phyloP scores from a whole-genome alignment of 30 jellyfish, hydroid and myxozoan genomes.

The Morbakka virulenta region DNA sequence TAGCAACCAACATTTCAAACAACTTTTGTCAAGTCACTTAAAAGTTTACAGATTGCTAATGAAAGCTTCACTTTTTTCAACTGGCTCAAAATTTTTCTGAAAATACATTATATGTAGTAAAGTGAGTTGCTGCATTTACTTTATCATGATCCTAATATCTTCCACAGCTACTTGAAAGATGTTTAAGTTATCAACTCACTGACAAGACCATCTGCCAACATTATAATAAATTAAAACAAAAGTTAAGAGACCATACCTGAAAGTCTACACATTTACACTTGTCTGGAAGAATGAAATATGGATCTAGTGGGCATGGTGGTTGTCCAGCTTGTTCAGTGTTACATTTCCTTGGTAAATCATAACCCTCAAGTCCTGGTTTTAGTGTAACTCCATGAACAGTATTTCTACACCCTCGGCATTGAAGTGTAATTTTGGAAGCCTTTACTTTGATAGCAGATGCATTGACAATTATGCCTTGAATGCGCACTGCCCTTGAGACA shows the following conservation, averaged over 20 bases:
- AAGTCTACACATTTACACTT: conserved; percentile 98
- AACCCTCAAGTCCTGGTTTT: conserved; percentile 97
- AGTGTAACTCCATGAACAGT: conserved; percentile 85
- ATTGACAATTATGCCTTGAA: conserved; percentile 96
- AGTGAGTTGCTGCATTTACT: too few relatives aligned
- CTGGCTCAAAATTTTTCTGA: too few relatives aligned
- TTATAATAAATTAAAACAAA: not conserved
- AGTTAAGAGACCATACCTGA: conserved; percentile 54
- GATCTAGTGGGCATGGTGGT: conserved; percentile 99
- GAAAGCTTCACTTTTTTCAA: too few relatives aligned
- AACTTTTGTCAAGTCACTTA: too few relatives aligned
- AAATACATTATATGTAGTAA: too few relatives aligned
- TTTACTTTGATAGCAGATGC: conserved; percentile 98
- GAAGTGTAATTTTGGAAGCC: conserved; percentile 89
- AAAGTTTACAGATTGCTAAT: too few relatives aligned
- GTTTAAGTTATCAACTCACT: too few relatives aligned
- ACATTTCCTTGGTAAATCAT: conserved; percentile 94
- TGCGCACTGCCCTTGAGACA: conserved; percentile 89
- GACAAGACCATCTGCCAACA: too few relatives aligned
- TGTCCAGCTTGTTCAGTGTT: conserved; percentile 96
- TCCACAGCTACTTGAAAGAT: too few relatives aligned
- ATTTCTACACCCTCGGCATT: conserved; percentile 92
- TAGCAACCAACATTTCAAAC: too few relatives aligned
- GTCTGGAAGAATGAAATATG: conserved; percentile 96
- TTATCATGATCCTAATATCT: too few relatives aligned